Evolutionary conservation across 2,888 invertebrate genomes (phyloP).

Genomic region (Timandra comae): DNA sequence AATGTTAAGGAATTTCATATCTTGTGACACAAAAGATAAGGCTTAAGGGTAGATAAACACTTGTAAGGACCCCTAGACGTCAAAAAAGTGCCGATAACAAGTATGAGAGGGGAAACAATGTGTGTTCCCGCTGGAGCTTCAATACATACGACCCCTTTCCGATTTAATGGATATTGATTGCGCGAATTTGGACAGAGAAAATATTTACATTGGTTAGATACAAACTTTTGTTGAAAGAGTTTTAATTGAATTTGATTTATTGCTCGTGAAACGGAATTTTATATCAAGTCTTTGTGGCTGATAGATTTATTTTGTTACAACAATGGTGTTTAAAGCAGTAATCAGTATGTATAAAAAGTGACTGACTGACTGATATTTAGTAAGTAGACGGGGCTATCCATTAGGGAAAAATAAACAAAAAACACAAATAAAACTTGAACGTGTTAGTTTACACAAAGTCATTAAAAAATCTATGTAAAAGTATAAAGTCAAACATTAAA

Average conservation of each 20-base stretch:
- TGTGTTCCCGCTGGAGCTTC: slow-evolving; percentile 49
- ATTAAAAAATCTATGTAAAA: too few species aligned
- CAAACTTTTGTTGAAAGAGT: slow-evolving; percentile 19
- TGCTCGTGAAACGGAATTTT: slow-evolving; percentile 1
- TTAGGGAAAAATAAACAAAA: too few species aligned
- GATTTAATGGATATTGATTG: slow-evolving; percentile 42
- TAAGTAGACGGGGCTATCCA: too few species aligned
- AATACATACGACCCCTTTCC: slow-evolving; percentile 20
- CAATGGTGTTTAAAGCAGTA: too few species aligned
- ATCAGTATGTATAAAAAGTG: too few species aligned
- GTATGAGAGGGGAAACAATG: slow-evolving; percentile 60
- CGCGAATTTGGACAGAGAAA: slow-evolving; percentile 28
- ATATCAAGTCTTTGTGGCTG: slow-evolving; percentile 8
- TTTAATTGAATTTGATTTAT: slow-evolving; percentile 24
- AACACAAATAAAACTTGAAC: too few species aligned
- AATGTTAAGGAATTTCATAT: neutral
- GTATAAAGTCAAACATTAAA: too few species aligned
- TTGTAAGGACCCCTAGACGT: slow-evolving; percentile 65
- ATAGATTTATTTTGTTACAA: too few species aligned
- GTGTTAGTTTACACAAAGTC: too few species aligned
- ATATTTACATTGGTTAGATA: slow-evolving; percentile 16
- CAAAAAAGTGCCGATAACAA: slow-evolving; percentile 60
- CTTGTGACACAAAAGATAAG: neutral
- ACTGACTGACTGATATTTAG: too few species aligned
- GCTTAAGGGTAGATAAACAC: slow-evolving; percentile 38